Evolutionary conservation across 2,113 vertebrate species (phyloP).

Genomic region (Hypomesus transpacificus): DNA sequence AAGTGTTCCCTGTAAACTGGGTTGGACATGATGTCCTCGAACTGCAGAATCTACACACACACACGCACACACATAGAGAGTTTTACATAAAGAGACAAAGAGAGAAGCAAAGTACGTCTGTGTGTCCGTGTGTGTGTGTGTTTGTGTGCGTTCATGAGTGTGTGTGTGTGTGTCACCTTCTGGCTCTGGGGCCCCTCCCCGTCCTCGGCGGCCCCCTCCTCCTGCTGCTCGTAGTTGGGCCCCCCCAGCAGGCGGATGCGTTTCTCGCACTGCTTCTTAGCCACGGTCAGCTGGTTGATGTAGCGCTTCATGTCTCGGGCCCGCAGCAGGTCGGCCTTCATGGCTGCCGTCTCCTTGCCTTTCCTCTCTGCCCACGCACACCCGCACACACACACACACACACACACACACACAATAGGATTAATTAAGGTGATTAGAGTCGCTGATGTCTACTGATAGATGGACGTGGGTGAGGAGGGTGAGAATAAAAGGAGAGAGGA

Average conservation of each 20-base stretch:
- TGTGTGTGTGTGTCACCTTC: conserved; percentile 72
- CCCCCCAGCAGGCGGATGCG: conserved; percentile 88
- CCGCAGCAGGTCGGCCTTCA: conserved; percentile 95
- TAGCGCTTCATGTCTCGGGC: conserved; percentile 97
- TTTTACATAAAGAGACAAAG: neutral
- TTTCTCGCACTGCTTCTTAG: conserved; percentile 99
- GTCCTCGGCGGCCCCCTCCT: conserved; percentile 81
- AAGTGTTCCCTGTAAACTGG: conserved; percentile 86
- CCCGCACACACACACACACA: neutral
- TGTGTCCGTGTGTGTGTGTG: neutral
- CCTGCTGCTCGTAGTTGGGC: conserved; percentile 86
- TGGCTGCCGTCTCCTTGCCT: conserved; percentile 92
- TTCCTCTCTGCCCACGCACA: conserved; percentile 70
- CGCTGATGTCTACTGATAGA: no score
- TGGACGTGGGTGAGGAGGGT: no score
- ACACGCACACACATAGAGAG: neutral
- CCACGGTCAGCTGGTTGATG: conserved; percentile 96
- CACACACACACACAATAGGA: no score
- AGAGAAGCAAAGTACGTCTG: neutral
- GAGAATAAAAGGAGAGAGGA: no score
- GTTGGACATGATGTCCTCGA: conserved; percentile 91
- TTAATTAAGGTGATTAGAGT: no score
- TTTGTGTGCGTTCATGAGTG: neutral
- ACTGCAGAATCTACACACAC: conserved; percentile 87
- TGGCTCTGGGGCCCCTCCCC: conserved; percentile 84